A percentile compares a stretch with the other conserved stretches of the same genome.
These are phyloP conservation scores for Caenorhabditis uteleia DNA, from an alignment of 2,888 invertebrate species.

Conservation along the genomic window DNA sequence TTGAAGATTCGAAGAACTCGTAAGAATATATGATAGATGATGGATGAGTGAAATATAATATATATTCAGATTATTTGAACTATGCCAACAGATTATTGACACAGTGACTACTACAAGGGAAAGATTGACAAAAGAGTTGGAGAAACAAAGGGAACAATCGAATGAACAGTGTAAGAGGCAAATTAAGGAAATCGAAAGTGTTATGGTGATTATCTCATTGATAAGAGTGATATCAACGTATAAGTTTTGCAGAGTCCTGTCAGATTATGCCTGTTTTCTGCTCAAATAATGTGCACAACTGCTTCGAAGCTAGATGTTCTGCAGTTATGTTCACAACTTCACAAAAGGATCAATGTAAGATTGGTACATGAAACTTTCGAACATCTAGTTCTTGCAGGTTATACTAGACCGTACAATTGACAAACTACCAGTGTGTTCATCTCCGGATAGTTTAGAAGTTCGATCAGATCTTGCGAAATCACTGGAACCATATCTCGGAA, in stretches of 20 bases:
- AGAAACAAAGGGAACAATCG: slow-evolving; percentile 43
- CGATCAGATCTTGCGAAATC: slow-evolving; percentile 42
- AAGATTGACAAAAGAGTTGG: slow-evolving; percentile 77
- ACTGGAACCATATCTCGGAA: slow-evolving; percentile 45
- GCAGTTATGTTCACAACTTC: slow-evolving; percentile 69
- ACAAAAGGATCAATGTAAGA: slow-evolving; percentile 52
- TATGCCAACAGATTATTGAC: slow-evolving; percentile 78
- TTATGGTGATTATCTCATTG: slow-evolving; percentile 39
- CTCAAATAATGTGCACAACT: slow-evolving; percentile 78
- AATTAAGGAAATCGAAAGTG: slow-evolving; percentile 40
- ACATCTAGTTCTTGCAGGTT: not conserved
- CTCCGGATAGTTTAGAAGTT: slow-evolving; percentile 25
- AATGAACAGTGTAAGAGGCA: slow-evolving; percentile 49
- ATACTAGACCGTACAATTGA: slow-evolving; percentile 24
- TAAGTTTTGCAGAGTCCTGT: slow-evolving; percentile 70
- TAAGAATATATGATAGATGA: slow-evolving; percentile 1
- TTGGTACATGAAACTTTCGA: not conserved
- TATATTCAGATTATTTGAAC: slow-evolving; percentile 77
- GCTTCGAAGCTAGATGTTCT: slow-evolving; percentile 81
- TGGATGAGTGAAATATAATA: slow-evolving; percentile 69
- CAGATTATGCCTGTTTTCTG: slow-evolving; percentile 78
- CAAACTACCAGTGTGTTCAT: slow-evolving; percentile 9
- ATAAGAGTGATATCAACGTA: not conserved
- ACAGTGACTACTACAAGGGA: slow-evolving; percentile 76
- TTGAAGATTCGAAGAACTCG: slow-evolving; percentile 71